phyloP scores from a whole-genome alignment of 1,140 invertebrate genomes.

The Cepaea nemoralis region DNA sequence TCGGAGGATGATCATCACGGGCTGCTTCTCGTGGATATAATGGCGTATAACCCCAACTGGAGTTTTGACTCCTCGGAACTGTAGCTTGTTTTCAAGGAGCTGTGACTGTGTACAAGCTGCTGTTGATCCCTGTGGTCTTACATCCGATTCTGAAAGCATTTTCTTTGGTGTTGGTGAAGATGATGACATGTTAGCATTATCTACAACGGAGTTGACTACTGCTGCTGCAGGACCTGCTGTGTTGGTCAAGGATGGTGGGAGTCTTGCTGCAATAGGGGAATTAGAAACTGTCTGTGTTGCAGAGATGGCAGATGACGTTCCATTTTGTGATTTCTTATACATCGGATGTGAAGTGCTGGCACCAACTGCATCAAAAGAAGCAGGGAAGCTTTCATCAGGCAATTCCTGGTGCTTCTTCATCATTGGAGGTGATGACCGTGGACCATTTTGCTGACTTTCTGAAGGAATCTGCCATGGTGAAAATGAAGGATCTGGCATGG shows the following conservation, averaged over 20 bases:
- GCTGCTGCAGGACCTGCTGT: background rate
- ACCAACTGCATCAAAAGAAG: background rate
- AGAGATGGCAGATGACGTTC: background rate
- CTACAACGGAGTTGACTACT: background rate
- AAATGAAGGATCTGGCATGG: background rate
- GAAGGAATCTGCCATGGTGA: background rate
- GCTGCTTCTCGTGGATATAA: slow-evolving; percentile 28
- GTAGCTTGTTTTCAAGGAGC: background rate
- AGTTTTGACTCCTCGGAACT: slow-evolving; percentile 28
- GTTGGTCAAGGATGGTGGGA: background rate
- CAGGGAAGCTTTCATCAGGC: background rate
- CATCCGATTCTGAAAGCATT: background rate
- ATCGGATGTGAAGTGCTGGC: background rate
- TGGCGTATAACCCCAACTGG: background rate
- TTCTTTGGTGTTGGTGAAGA: background rate
- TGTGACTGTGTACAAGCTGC: background rate
- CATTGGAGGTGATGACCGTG: background rate
- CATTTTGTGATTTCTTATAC: background rate
- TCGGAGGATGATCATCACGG: slow-evolving; percentile 75
- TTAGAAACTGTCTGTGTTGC: background rate
- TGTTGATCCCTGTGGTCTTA: background rate
- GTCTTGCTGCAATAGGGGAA: background rate
- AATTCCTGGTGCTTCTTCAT: background rate
- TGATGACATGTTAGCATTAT: background rate
- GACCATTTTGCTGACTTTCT: background rate